phyloP scores from a whole-genome alignment of 2,888 invertebrate genomes.

The Morpho achilles region DNA sequence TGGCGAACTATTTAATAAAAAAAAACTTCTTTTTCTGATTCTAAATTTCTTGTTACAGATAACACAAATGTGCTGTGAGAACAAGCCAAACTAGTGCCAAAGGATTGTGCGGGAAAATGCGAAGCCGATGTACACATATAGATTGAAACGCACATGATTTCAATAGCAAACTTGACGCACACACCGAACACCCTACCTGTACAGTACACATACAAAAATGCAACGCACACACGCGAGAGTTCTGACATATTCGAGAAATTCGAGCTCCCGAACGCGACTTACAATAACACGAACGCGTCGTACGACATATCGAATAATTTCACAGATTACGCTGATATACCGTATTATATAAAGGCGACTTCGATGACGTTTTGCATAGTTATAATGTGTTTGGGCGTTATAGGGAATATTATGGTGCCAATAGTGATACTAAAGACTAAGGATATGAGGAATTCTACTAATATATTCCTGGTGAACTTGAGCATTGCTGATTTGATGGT shows the following conservation, averaged over 20 bases:
- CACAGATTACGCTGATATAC: constrained; percentile 81
- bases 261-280: constrained; percentile 37
- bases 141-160: constrained; percentile 65
- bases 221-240: constrained; percentile 35
- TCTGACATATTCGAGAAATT: constrained; percentile 31
- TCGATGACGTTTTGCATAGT: constrained; percentile 93
- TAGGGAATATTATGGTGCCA: constrained; percentile 96
- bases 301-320: constrained; percentile 52
- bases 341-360: constrained; percentile 91
- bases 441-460: constrained; percentile 96
- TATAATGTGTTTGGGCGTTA: constrained; percentile 93
- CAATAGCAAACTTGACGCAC: constrained; percentile 59
- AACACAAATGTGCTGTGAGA: constrained; percentile 9
- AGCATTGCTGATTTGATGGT: constrained; percentile 96
- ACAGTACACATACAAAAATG: constrained; percentile 47
- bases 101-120: constrained; percentile 44
- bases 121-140: constrained; percentile 37
- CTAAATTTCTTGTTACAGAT: constrained; percentile 26
- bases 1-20: too few relatives aligned
- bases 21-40: too few relatives aligned
- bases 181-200: constrained; percentile 40
- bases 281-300: constrained; percentile 41
- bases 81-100: constrained; percentile 19
- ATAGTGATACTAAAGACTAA: constrained; percentile 94
- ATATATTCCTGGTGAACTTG: constrained; percentile 95